A percentile compares a stretch with the other conserved stretches of the same genome.
Evolutionary conservation across 2,113 vertebrate species (phyloP).

Genomic region (Semnornis frantzii): DNA sequence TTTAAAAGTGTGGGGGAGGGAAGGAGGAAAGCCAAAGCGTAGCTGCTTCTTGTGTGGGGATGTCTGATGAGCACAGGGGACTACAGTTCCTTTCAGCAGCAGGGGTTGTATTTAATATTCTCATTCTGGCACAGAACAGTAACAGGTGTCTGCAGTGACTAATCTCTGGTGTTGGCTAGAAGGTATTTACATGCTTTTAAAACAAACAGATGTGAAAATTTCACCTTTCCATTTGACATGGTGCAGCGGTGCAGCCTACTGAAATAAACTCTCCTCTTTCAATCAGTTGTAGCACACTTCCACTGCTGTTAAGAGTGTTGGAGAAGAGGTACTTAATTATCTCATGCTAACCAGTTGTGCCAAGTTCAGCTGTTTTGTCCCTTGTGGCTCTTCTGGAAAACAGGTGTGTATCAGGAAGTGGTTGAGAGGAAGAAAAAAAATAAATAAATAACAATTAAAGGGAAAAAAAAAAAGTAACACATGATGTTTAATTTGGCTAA

Average conservation of each 20-base stretch:
- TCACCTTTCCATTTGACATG: neutral
- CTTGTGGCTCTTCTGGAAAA: neutral
- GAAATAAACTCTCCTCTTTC: neutral
- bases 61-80: neutral
- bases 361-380: neutral
- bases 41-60: neutral
- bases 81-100: neutral
- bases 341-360: neutral
- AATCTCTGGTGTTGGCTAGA: neutral
- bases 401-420: neutral
- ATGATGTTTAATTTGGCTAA: neutral
- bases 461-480: neutral
- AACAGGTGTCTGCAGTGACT: neutral
- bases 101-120: neutral
- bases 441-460: no score
- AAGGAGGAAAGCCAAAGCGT: neutral
- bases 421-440: neutral
- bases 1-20: neutral
- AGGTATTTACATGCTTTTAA: neutral
- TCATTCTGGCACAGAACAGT: neutral
- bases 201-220: neutral
- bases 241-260: neutral
- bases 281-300: neutral
- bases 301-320: neutral
- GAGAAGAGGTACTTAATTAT: neutral